Evolutionary conservation across 2,113 vertebrate genomes (phyloP), one percentile per base, ranked within the genome.

Genomic region (Siniperca knerii): DNA sequence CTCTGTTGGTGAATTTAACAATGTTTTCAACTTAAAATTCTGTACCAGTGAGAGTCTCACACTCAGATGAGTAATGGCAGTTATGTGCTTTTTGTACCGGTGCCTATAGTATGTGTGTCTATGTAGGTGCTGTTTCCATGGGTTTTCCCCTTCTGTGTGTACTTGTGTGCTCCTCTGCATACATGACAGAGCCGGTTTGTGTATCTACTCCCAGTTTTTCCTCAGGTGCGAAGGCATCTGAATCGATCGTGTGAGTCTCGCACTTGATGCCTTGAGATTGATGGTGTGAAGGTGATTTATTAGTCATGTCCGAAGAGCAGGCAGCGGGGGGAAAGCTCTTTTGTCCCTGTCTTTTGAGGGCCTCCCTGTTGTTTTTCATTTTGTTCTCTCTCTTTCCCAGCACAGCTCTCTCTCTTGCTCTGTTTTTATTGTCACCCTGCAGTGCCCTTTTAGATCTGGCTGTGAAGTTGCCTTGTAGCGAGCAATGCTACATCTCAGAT

Each of bases 241-340:
- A 76, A 87, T 91, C 60, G 81, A 90, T 87, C 5, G 40, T 21
- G 23, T 20, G 77, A 73, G 77, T 88, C 82, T 58, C 1, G 1
- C 46, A 12, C 73, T 90, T 88, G 90, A 92, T 86, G 68, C 20
- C 72, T 12, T 61, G 52, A 88, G 90, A 93, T 85, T 87, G 90
- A 93, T 92, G 84, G 86, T 11, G 67, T 64, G 33, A 80, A 78
- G 77, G 87, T 89, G 91, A 93, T 92, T 88, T 84, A 92, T 93
- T 87, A 89, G 90, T 82, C 67, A 65, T 77, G 87, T 92, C 89
- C 75, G 37, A 52, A 62, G 81, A 87, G 82, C 82, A 78, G 81
- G 83, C 89, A 84, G 77, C 79, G 33, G 77, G 75, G 74, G 66
- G 79, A 82, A 69, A 82, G 86, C 87, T 92, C 79, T 89, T 92